phyloP scores from a whole-genome alignment of 2,113 vertebrate genomes.

The Nannospalax galili region DNA sequence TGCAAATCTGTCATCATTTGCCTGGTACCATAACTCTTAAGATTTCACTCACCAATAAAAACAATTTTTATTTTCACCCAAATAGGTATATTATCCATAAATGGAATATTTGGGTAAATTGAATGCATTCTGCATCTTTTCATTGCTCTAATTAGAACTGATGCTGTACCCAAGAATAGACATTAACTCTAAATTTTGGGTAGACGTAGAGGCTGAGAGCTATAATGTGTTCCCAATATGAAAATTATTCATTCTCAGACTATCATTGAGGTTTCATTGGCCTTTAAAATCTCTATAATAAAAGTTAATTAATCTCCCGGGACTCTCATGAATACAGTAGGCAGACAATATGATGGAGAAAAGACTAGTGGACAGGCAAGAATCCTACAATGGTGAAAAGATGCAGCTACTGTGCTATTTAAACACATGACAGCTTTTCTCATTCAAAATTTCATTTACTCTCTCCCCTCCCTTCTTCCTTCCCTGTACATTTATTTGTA shows the following conservation, averaged over 20 bases:
- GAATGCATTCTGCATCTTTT: not conserved
- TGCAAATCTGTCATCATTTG: not conserved
- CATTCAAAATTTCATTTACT: not conserved
- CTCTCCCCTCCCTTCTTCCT: not conserved
- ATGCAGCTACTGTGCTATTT: not conserved
- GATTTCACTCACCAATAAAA: constrained; percentile 20
- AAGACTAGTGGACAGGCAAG: not conserved
- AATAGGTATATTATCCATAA: constrained; percentile 7
- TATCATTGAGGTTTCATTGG: not conserved
- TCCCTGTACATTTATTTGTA: not conserved
- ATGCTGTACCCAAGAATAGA: not conserved
- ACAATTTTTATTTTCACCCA: constrained; percentile 22
- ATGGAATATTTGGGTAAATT: not conserved
- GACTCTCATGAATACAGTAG: not conserved
- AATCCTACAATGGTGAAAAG: not conserved
- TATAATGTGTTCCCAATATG: not conserved
- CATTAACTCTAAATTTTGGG: constrained; percentile 37
- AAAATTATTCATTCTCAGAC: constrained; percentile 38
- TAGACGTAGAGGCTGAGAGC: not conserved
- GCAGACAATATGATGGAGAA: not conserved
- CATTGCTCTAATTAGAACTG: constrained; percentile 27
- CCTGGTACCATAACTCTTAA: not conserved
- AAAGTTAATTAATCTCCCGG: constrained; percentile 7
- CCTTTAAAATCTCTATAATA: constrained; percentile 6
- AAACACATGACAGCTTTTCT: not conserved